Evolutionary conservation across 2,888 invertebrate genomes (phyloP).

Genomic region (Pseudolycoriella hygida): DNA sequence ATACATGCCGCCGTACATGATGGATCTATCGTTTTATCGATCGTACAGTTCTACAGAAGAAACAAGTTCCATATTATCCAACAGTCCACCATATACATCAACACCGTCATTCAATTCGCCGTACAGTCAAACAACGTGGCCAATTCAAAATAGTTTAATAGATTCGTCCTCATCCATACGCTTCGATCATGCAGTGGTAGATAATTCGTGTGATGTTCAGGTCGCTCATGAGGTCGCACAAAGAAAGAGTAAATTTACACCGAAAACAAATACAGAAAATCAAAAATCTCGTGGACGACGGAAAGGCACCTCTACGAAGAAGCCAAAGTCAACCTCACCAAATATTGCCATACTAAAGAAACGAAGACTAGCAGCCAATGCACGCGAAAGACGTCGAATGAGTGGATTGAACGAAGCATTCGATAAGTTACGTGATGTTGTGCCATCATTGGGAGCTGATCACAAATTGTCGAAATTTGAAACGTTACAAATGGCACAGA

Average conservation of each 20-base stretch:
- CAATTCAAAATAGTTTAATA: not conserved
- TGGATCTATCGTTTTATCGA: conserved; percentile 4
- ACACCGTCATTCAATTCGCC: not conserved
- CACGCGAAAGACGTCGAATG: conserved; percentile 55
- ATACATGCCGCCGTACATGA: conserved; percentile 4
- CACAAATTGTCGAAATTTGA: conserved; percentile 60
- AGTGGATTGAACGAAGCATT: conserved; percentile 60
- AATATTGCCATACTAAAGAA: conserved; percentile 39
- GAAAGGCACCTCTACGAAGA: conserved; percentile 7
- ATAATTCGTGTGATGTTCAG: not conserved
- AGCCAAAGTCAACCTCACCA: conserved; percentile 21
- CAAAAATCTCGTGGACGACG: conserved; percentile 4
- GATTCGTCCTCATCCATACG: not conserved
- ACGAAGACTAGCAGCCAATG: conserved; percentile 53
- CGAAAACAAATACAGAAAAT: not conserved
- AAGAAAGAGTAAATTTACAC: not conserved
- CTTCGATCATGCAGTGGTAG: not conserved
- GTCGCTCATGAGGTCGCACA: not conserved
- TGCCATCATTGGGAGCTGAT: conserved; percentile 50
- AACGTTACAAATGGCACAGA: conserved; percentile 64
- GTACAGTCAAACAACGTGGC: conserved; percentile 1
- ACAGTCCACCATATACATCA: conserved; percentile 4
- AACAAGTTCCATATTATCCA: conserved; percentile 6
- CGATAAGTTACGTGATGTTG: conserved; percentile 49
- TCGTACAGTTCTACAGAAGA: conserved; percentile 6